These are phyloP conservation scores for Ptilorrhoa leucosticta DNA, from an alignment of 2,113 vertebrate genomes.

Conservation along the genomic window DNA sequence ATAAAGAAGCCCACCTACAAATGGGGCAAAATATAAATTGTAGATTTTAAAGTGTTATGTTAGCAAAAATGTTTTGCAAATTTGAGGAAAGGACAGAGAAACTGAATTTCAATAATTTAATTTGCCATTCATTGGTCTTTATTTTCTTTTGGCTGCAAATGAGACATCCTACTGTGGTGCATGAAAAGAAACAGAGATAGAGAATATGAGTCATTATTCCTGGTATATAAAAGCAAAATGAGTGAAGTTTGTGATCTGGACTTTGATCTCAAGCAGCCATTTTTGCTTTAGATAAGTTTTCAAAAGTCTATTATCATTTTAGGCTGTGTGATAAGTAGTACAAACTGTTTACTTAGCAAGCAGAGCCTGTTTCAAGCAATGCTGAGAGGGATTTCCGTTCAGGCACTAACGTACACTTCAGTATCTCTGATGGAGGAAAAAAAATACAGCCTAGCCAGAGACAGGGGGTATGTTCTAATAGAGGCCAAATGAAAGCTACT, in stretches of 20 bases:
- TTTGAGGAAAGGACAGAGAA: not conserved
- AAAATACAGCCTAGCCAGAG: not conserved
- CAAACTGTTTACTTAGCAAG: not conserved
- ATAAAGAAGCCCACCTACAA: conserved; percentile 1
- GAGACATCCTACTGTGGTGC: not conserved
- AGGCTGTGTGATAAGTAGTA: not conserved
- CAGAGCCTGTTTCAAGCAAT: not conserved
- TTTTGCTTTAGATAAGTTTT: conserved; percentile 24
- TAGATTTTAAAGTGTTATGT: not conserved
- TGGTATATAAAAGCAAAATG: not conserved
- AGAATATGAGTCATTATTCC: not conserved
- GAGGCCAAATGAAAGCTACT: not conserved
- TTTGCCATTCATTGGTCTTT: not conserved
- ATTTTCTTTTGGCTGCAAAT: not conserved
- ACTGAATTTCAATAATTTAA: not conserved
- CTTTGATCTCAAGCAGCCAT: conserved; percentile 3
- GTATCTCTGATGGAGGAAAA: not conserved
- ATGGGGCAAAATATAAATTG: not conserved
- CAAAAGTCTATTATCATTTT: not conserved
- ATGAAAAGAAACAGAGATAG: not conserved
- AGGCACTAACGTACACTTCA: not conserved
- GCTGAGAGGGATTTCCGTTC: not conserved
- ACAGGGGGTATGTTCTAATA: not conserved
- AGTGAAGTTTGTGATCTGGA: not conserved
- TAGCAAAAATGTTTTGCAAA: conserved; percentile 4